Evolutionary conservation across 2,797 vertebrate species (phyloP).

Genomic region (Falco concolor): DNA sequence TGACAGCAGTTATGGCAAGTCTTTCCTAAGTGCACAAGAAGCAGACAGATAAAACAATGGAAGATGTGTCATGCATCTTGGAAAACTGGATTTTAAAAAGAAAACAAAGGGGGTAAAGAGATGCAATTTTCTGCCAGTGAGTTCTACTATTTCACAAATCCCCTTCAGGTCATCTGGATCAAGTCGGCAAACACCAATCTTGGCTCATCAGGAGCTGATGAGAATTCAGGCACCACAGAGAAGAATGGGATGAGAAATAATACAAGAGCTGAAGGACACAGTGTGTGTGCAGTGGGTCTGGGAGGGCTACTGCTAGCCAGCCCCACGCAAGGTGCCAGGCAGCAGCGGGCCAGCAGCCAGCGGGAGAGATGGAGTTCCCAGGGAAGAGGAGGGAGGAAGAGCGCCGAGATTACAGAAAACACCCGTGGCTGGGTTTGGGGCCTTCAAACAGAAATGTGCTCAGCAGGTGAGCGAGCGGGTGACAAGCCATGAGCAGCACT

Average conservation of each 20-base stretch:
- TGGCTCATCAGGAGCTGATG: background rate
- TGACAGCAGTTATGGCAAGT: accelerated
- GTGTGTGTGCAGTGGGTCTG: background rate
- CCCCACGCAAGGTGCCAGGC: background rate
- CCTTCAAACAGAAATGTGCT: background rate
- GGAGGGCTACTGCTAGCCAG: slow-evolving; percentile 33
- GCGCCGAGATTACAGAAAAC: background rate
- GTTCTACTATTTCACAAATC: background rate
- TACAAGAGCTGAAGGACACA: background rate
- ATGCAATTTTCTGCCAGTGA: background rate
- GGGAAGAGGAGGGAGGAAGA: background rate
- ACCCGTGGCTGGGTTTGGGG: accelerated
- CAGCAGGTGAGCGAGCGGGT: accelerated
- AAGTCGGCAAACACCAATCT: slow-evolving; percentile 12
- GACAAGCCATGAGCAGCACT: background rate
- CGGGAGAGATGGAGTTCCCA: background rate
- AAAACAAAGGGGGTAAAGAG: background rate
- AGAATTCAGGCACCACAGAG: background rate
- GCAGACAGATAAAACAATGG: background rate
- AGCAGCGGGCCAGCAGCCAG: slow-evolving; percentile 15
- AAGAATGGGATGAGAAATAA: background rate
- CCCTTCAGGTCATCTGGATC: background rate
- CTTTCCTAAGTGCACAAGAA: background rate
- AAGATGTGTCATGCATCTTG: background rate
- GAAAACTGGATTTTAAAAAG: background rate